Evolutionary conservation across 2,113 vertebrate genomes (phyloP).

Genomic region (Paramisgurnus dabryanus): DNA sequence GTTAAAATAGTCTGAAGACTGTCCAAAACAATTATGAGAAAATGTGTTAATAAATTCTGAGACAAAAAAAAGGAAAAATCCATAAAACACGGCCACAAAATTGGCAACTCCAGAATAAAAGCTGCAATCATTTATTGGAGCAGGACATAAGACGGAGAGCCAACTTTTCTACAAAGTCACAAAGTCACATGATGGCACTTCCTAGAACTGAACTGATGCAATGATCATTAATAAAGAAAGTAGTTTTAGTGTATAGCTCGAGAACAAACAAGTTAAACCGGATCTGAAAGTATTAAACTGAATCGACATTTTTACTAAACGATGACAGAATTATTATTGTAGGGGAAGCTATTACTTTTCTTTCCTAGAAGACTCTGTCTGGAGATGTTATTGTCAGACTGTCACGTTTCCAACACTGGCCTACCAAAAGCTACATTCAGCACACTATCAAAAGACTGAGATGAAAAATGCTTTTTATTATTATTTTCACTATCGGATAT

Average conservation of each 20-base stretch:
- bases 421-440: background rate
- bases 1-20: background rate
- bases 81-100: background rate
- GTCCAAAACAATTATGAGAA: background rate
- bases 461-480: background rate
- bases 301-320: too few species aligned
- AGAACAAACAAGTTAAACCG: too few species aligned
- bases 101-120: background rate
- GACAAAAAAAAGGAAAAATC: background rate
- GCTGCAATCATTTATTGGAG: background rate
- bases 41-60: background rate
- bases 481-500: background rate
- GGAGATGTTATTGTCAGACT: too few species aligned
- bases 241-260: too few species aligned
- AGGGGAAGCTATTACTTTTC: too few species aligned
- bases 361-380: too few species aligned
- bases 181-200: background rate
- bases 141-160: background rate
- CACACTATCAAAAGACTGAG: conserved; percentile 13
- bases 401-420: too few species aligned
- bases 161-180: background rate
- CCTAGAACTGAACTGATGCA: background rate
- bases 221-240: background rate
- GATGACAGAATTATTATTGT: too few species aligned
- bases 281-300: too few species aligned